Conservation (phyloP, 2,888 invertebrate genomes). For the Helicoverpa assulta region DNA sequence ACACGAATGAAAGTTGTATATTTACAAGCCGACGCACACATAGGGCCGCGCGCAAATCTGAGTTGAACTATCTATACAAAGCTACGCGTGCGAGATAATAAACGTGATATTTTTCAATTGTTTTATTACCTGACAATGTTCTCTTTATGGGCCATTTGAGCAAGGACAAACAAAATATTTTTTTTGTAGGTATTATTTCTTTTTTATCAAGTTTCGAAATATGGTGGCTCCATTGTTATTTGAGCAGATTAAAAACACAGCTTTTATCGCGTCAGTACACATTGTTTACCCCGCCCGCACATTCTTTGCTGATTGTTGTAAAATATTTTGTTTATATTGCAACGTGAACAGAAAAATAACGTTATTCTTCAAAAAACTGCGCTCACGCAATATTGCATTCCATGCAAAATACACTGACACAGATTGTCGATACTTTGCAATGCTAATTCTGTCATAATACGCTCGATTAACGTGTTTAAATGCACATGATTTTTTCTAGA, state of each 20-base stretch:
- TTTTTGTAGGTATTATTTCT: background rate
- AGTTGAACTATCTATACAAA: too few relatives aligned
- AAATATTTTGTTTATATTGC: background rate
- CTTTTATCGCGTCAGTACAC: background rate
- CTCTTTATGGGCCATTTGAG: background rate
- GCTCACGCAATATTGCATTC: constrained; percentile 32
- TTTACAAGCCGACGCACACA: too few relatives aligned
- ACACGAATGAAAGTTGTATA: too few relatives aligned
- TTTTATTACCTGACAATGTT: constrained; percentile 3
- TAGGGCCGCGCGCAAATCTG: too few relatives aligned
- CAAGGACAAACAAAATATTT: background rate
- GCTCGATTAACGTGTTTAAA: constrained; percentile 15
- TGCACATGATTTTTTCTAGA: too few relatives aligned
- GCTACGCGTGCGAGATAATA: constrained; percentile 1
- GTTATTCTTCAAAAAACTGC: constrained; percentile 1
- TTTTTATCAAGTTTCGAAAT: background rate
- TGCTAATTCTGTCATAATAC: constrained; percentile 38
- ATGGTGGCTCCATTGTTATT: background rate
- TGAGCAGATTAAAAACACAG: background rate
- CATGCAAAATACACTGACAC: constrained; percentile 38
- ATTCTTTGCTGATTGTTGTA: constrained; percentile 6
- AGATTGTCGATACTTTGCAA: constrained; percentile 30
- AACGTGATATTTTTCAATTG: background rate
- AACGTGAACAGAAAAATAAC: constrained; percentile 4
- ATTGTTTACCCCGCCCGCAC: constrained; percentile 5